Evolutionary conservation across 1,140 invertebrate genomes (phyloP), one percentile per base, ranked within the genome.

Genomic region (Drosophila serrata): DNA sequence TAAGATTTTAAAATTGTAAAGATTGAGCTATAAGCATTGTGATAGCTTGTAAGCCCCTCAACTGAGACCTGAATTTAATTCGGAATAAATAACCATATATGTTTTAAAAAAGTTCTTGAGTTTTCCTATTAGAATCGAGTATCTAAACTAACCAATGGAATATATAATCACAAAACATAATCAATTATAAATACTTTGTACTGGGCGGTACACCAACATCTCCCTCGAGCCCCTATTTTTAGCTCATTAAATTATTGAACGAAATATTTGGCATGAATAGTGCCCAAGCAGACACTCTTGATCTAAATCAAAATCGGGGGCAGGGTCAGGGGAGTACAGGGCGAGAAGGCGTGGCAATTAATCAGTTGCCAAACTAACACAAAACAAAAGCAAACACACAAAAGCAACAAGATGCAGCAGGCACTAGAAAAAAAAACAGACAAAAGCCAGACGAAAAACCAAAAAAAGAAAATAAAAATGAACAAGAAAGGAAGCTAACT

Each of bases 11-110:
- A 22, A 0, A 42, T 12, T n/a, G 24, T 24, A 24, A 6, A 40
- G 8, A 29, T 12, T 33, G 4, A 53, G 9, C 15, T 35, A 35
- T 35, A 22, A 2, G 1, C 7, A 70, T 77, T 88, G 76, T 80
- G 76, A 78, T 84, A 88, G 76, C 43, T 72, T 57, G 67, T 67
- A 77, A 69, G 56, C 63, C 56, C 15, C 33, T 17, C n/a, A 17
- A 48, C 24, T n/a, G 15, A 27, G n/a, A 60, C 17, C 27, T 56
- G 74, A 77, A 77, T 77, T 56, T 43, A 77, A 77, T 77, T 77
- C 75, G 33, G 12, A 70, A 55, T 48, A n/a, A 53, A 73, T 29
- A 29, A 4, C 1, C 17, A 15, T 8, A 31, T 24, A 15, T 19
- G 31, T 13, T 0, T 2, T 9, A 33, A 33, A 29, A 31, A 8